Percentiles rank a stretch among this genome's conserved stretches.
Conservation (phyloP, 2,113 vertebrate species). For the Microtus richardsoni region DNA sequence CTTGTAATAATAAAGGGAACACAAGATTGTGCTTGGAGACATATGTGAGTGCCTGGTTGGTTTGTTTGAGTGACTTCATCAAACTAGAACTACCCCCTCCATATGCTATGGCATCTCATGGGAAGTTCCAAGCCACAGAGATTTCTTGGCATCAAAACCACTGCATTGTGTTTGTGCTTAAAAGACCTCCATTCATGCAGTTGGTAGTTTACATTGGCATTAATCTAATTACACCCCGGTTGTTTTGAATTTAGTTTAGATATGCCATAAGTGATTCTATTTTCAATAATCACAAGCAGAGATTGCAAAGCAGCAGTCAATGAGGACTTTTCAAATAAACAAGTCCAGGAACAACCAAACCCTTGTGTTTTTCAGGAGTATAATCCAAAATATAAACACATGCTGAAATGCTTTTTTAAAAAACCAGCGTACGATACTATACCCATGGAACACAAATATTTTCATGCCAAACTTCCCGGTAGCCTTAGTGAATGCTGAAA, state of each 20-base stretch:
- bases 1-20: not conserved
- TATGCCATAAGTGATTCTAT: constrained; percentile 65
- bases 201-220: constrained; percentile 67
- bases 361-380: constrained; percentile 63
- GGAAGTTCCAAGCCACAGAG: constrained; percentile 19
- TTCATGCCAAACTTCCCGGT: constrained; percentile 23
- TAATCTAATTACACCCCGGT: constrained; percentile 72
- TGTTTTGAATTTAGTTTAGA: constrained; percentile 79
- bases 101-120: not conserved
- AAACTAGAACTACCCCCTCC: not conserved
- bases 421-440: constrained; percentile 36
- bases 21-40: not conserved
- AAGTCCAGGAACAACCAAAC: constrained; percentile 68
- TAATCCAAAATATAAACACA: constrained; percentile 73
- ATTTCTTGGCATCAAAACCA: constrained; percentile 61
- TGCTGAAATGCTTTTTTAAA: constrained; percentile 46
- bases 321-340: constrained; percentile 63
- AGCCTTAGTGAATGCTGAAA: constrained; percentile 4
- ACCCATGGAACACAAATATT: not conserved
- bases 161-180: constrained; percentile 34
- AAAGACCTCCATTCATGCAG: constrained; percentile 68
- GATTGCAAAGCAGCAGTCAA: constrained; percentile 68
- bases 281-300: constrained; percentile 72
- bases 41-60: not conserved
- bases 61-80: constrained; percentile 52